Base-by-base conservation (phyloP, 2,888 invertebrate species). In the Mimachlamys varia region DNA sequence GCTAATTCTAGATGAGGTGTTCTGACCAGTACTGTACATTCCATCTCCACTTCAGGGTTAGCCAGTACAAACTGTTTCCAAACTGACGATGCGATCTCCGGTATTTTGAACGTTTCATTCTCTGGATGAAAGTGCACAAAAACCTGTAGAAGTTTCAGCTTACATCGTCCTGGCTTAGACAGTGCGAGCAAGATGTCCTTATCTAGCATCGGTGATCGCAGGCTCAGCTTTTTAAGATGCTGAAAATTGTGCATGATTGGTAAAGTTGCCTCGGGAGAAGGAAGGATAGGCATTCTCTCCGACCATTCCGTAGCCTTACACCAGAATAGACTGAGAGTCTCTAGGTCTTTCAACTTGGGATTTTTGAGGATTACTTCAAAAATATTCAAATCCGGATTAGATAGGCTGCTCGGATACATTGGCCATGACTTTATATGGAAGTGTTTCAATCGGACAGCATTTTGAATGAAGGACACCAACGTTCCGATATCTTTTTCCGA, bases 391-490 rank as follows among this genome's bases (percentile, higher is more conserved):
- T 94, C 93, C 0, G 90, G 89, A 4, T 90, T 91, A 17, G 90
- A 88, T 19, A 92, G 76, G 5, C 94, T 91, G 38, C 89, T 90
- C 12, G 92, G 92, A 89, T 93, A 94, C 92, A 95, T 93, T 0
- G 96, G 96, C 95, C 96, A 96, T 0, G 95, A 95, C 7, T 92
- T 89, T 13, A 95, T 92, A 76, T 93, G 92, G 7, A 96, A 90
- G 37, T 91, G 90, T 87, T 94, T 95, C 88, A 96, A 93, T 37
- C 94, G 92, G 87, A 92, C 94, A 17, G 95, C 95, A 49, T 94
- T 94, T 33, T 92, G 89, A 0, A 95, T 93, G 89, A 96, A 94
- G 0, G 92, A 89, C 12, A 94, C 90, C 7, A 95, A 91, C 4
- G 93, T 92, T 53, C 91, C 91, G 12, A 95, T 89, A 50, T 94